These are phyloP conservation scores for Stichodactyla mertensii DNA, from an alignment of 64 coral and sea anemone species.

Conservation along the genomic window DNA sequence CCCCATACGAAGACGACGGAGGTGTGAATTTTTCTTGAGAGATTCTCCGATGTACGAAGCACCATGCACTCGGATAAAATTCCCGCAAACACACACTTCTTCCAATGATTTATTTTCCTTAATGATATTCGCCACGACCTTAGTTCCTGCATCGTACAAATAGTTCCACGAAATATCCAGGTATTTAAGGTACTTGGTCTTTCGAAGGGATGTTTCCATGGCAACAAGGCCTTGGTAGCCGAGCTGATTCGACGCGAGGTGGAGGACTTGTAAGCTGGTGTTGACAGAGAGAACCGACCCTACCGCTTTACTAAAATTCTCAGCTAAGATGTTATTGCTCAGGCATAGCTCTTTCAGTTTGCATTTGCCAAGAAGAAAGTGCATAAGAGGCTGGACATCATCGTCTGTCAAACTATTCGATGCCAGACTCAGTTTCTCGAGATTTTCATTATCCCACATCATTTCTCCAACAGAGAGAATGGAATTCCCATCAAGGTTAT, in stretches of 20 bases:
- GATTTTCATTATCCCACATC: constrained; percentile 37
- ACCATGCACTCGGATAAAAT: constrained; percentile 50
- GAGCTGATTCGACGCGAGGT: constrained; percentile 53
- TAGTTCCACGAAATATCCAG: constrained; percentile 93
- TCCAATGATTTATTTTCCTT: constrained; percentile 43
- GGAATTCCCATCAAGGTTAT: constrained; percentile 25
- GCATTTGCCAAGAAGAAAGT: constrained; percentile 29
- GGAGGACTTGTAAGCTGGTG: constrained; percentile 38
- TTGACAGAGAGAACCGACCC: constrained; percentile 34
- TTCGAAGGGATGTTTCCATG: constrained; percentile 39
- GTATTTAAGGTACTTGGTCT: constrained; percentile 21
- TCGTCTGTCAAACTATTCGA: constrained; percentile 49
- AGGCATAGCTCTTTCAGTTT: constrained; percentile 56
- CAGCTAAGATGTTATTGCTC: constrained; percentile 57
- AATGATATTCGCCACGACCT: constrained; percentile 47
- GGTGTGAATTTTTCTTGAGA: constrained; percentile 38
- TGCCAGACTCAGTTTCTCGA: constrained; percentile 48
- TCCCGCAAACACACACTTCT: constrained; percentile 67
- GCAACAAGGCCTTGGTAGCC: constrained; percentile 34
- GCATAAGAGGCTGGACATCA: constrained; percentile 33
- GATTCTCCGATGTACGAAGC: constrained; percentile 53
- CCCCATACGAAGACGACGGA: constrained; percentile 52
- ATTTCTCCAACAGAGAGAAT: constrained; percentile 35
- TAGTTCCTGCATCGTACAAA: constrained; percentile 59
- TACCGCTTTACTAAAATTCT: constrained; percentile 40